phyloP scores from a whole-genome alignment of 2,797 vertebrate species.

The Taeniopygia guttata region DNA sequence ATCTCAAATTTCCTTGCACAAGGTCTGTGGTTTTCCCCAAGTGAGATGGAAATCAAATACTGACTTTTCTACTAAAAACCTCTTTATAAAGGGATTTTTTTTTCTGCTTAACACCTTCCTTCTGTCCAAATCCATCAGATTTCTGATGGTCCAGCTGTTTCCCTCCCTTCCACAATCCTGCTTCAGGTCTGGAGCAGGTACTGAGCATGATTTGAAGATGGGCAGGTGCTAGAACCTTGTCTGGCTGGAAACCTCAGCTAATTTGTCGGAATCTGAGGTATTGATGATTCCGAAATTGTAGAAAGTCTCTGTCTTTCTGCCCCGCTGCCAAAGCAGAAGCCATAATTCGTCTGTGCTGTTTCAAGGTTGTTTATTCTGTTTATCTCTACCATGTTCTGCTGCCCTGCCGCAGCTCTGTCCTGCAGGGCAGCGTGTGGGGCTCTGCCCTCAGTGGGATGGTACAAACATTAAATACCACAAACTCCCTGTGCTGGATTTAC shows the following conservation, averaged over 20 bases:
- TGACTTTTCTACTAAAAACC: not conserved
- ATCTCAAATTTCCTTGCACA: not conserved
- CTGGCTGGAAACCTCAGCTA: not conserved
- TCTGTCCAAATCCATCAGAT: not conserved
- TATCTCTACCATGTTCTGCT: too few species aligned
- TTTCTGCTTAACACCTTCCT: not conserved
- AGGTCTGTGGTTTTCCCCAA: not conserved
- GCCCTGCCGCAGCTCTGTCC: too few species aligned
- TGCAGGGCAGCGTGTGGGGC: too few species aligned
- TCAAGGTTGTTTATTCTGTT: too few species aligned
- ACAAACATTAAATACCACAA: too few species aligned
- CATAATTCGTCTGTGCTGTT: too few species aligned
- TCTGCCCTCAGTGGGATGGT: too few species aligned
- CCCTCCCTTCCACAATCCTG: not conserved
- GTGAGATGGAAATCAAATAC: not conserved
- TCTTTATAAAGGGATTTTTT: not conserved
- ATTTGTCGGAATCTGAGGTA: too few species aligned
- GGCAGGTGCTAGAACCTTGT: not conserved
- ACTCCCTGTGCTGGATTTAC: too few species aligned
- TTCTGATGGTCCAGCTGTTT: not conserved
- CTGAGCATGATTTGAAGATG: not conserved
- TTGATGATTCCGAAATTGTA: too few species aligned
- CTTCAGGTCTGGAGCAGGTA: accelerated
- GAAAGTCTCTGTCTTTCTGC: too few species aligned
- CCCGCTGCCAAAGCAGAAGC: too few species aligned